Evolutionary conservation across 1,140 invertebrate species (phyloP), one percentile per base, ranked within the genome.

Genomic region (Papilio polyxenes): DNA sequence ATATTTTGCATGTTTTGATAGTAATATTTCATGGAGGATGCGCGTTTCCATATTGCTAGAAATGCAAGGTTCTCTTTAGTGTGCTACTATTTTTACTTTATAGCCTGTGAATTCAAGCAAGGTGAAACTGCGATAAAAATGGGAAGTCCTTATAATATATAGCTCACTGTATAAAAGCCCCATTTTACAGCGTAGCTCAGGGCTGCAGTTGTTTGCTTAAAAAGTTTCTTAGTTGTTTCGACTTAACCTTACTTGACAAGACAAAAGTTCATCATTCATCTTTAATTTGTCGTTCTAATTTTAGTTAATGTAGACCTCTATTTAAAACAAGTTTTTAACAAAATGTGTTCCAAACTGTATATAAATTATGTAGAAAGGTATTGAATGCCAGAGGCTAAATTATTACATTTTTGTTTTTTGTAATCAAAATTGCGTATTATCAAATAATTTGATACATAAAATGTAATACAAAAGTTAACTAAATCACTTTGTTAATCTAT

Each of bases 41-140:
- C 48, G 44, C 40, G 51, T 78, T 62, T 78, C 76, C 76, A 78
- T 78, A 78, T 59, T 56, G 51, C 76, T 78, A 62, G 37, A 78
- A 62, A 44, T 78, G 83, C 85, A 77, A 86, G 86, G 85, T 87
- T 88, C 91, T 90, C 92, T 92, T 93, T 92, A 93, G 92, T 93
- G 90, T 91, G 87, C 86, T 83, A 91, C 88, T 93, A 93, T 92
- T 93, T 93, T 89, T 89, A 90, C 85, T 89, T 82, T 93, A 92
- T 92, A 88, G 89, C 88, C 83, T 84, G 86, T 85, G 87, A 89
- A 91, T 87, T 88, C 87, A 90, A 88, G 88, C 88, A 87, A 87
- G 86, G 88, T 87, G 92, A 93, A 92, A 91, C 90, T 93, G 80
- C 88, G 92, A 92, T 92, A 93, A 92, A 92, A 81, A 82, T 85